Conservation (phyloP, 2,888 invertebrate species). For the Sinopyrophorus schimmeli region DNA sequence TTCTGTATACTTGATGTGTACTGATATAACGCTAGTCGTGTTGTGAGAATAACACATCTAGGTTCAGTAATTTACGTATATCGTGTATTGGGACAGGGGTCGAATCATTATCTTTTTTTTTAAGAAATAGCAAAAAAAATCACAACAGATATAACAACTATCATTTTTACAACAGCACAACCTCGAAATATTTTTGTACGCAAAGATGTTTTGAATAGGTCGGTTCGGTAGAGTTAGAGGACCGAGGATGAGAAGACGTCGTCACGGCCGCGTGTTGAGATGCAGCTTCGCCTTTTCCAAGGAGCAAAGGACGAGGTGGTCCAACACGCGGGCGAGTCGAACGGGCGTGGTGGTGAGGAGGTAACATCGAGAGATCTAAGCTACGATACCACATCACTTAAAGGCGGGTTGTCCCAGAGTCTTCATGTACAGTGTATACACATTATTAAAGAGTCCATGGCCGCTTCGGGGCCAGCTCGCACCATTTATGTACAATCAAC, state of each 20-base stretch:
- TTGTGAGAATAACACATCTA: conserved; percentile 40
- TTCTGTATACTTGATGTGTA: conserved; percentile 56
- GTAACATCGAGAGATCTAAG: conserved; percentile 63
- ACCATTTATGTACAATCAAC: conserved; percentile 51
- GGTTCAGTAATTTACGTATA: conserved; percentile 56
- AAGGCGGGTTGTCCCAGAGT: conserved; percentile 47
- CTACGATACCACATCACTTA: conserved; percentile 56
- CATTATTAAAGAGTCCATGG: conserved; percentile 39
- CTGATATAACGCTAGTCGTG: conserved; percentile 40
- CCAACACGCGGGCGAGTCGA: conserved; percentile 35
- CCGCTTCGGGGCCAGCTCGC: conserved; percentile 48
- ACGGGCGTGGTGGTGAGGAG: conserved; percentile 46
- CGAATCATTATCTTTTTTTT: conserved; percentile 27
- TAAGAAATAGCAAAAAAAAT: conserved; percentile 54
- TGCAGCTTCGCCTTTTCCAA: conserved; percentile 29
- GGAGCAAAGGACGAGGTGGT: conserved; percentile 34
- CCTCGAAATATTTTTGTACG: conserved; percentile 55
- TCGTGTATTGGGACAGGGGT: conserved; percentile 50
- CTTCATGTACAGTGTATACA: conserved; percentile 38
- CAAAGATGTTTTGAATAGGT: conserved; percentile 41
- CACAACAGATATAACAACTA: conserved; percentile 59
- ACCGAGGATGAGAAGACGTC: conserved; percentile 35
- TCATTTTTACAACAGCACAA: conserved; percentile 58
- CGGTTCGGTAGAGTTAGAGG: conserved; percentile 38
- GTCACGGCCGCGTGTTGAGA: conserved; percentile 39